These are phyloP conservation scores for Zosterops borbonicus DNA, from an alignment of 2,113 vertebrate genomes.

Conservation along the genomic window DNA sequence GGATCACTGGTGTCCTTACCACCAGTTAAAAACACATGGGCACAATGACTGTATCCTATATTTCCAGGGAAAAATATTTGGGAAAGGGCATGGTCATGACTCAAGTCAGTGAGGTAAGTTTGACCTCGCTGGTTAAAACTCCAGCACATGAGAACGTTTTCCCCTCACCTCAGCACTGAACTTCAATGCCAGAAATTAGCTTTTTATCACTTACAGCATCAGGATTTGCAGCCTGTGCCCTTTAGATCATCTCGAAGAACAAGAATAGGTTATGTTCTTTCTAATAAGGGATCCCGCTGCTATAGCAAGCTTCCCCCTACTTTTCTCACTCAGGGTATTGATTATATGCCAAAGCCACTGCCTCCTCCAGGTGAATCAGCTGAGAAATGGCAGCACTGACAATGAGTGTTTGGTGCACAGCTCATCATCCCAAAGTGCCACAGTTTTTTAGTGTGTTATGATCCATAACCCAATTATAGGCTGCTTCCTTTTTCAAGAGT, in stretches of 20 bases:
- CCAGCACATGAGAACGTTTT: not conserved
- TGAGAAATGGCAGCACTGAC: slow-evolving; percentile 68
- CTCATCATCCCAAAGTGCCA: not conserved
- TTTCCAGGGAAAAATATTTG: not conserved
- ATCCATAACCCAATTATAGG: slow-evolving; percentile 46
- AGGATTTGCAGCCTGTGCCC: slow-evolving; percentile 25
- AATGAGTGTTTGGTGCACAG: not conserved
- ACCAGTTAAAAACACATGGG: not conserved
- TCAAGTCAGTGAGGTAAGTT: not conserved
- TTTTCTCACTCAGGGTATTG: slow-evolving; percentile 43
- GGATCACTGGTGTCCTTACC: not conserved
- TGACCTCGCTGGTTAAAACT: not conserved
- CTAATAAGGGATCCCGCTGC: slow-evolving; percentile 54
- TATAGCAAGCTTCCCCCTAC: not conserved
- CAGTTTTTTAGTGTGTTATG: slow-evolving; percentile 36
- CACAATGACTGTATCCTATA: not conserved
- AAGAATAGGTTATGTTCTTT: not conserved
- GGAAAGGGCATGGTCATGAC: rapidly evolving
- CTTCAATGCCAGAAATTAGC: not conserved
- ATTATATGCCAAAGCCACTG: slow-evolving; percentile 69
- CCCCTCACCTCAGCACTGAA: not conserved
- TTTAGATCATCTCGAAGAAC: slow-evolving; percentile 43
- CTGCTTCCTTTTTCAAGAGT: not conserved
- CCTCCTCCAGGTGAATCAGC: not conserved
- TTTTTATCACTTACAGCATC: not conserved